phyloP scores from a whole-genome alignment of 2,797 vertebrate genomes.

The Octomys mimax region DNA sequence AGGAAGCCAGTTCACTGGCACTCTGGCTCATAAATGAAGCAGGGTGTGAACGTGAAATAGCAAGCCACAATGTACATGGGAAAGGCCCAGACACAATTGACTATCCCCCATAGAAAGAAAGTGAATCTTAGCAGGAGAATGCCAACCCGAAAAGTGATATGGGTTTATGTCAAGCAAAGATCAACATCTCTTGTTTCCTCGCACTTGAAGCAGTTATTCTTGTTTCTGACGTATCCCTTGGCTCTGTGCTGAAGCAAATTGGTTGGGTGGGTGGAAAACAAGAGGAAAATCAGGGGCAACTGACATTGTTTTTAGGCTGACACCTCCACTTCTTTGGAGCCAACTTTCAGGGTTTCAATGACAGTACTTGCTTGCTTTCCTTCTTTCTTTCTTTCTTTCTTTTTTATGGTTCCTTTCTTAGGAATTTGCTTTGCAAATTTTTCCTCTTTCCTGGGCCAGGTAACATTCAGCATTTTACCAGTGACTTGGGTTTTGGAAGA shows the following conservation, averaged over 20 bases:
- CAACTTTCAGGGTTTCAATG: conserved; percentile 9
- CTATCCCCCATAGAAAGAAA: neutral
- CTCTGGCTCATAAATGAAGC: neutral
- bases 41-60: neutral
- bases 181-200: neutral
- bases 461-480: conserved; percentile 4
- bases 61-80: neutral
- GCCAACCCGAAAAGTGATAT: neutral
- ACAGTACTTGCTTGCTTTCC: neutral
- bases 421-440: neutral
- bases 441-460: neutral
- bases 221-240: neutral
- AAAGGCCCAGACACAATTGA: neutral
- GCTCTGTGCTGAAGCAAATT: neutral
- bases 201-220: neutral
- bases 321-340: neutral
- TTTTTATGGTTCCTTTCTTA: neutral
- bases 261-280: neutral
- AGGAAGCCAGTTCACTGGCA: neutral
- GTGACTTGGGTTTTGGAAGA: neutral
- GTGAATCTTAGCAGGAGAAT: neutral
- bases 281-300: neutral
- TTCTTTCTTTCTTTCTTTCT: too few species aligned
- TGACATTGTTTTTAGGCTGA: neutral
- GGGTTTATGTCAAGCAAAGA: conserved; percentile 19